These are phyloP conservation scores for Rhizoglyphus robini DNA, from an alignment of 1,140 invertebrate species.

Conservation along the genomic window DNA sequence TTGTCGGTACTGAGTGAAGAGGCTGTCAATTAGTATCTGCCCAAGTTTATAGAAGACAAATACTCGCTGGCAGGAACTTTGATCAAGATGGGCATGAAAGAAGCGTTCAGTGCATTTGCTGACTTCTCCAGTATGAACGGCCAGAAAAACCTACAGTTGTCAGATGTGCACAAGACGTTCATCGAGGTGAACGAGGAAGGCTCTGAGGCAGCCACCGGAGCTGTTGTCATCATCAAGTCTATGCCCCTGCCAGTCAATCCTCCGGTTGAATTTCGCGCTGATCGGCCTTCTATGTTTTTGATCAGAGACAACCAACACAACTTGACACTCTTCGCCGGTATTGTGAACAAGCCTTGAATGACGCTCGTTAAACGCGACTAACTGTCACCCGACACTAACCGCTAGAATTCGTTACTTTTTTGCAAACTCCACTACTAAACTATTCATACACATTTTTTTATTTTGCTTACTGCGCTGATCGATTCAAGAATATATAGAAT, in stretches of 20 bases:
- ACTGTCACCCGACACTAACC: too few relatives aligned
- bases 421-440: too few relatives aligned
- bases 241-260: background rate
- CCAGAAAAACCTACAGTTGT: background rate
- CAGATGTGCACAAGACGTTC: conserved; percentile 32
- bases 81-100: background rate
- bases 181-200: conserved; percentile 37
- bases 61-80: too few relatives aligned
- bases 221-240: conserved; percentile 14
- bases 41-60: too few relatives aligned
- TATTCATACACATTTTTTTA: too few relatives aligned
- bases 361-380: too few relatives aligned
- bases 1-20: too few relatives aligned
- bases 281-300: conserved; percentile 56
- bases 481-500: too few relatives aligned
- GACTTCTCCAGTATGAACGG: conserved; percentile 17
- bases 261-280: conserved; percentile 44
- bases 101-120: background rate
- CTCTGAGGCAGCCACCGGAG: conserved; percentile 35
- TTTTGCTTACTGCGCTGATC: too few relatives aligned
- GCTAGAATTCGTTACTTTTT: too few relatives aligned
- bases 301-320: conserved; percentile 46
- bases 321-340: conserved; percentile 50
- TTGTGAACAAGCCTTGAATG: conserved; percentile 18
- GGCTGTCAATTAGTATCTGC: too few relatives aligned